These are phyloP conservation scores for Polietes domitor DNA, from an alignment of 2,888 invertebrate species.

Conservation along the genomic window DNA sequence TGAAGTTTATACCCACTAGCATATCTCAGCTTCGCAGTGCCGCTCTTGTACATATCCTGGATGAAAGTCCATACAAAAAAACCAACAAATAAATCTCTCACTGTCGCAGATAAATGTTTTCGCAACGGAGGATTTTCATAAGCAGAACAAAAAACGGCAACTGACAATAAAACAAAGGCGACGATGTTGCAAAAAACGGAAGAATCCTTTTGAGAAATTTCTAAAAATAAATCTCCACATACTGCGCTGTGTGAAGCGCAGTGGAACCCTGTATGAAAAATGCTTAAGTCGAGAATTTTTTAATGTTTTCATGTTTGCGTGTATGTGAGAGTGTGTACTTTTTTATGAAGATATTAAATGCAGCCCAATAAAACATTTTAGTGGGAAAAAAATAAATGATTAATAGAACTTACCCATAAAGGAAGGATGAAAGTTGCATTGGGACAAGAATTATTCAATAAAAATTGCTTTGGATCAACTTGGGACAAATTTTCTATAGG, in stretches of 20 bases:
- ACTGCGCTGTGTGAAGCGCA: background rate
- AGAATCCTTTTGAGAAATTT: slow-evolving; percentile 15
- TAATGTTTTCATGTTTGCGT: background rate
- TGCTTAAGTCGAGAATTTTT: slow-evolving; percentile 11
- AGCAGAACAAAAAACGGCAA: background rate
- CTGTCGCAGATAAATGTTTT: slow-evolving; percentile 57
- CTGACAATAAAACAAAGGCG: background rate
- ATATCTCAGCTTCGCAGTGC: background rate
- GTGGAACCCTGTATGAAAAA: slow-evolving; percentile 6
- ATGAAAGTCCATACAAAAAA: background rate
- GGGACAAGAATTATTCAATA: too few relatives aligned
- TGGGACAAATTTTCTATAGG: too few relatives aligned
- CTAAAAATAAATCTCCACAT: slow-evolving; percentile 22
- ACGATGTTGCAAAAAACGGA: slow-evolving; percentile 5
- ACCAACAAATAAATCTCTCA: slow-evolving; percentile 49
- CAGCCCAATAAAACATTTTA: background rate
- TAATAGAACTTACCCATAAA: too few relatives aligned
- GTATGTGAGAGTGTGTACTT: background rate
- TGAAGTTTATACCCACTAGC: background rate
- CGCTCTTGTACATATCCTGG: background rate
- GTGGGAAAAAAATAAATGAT: background rate
- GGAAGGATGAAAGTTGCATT: too few relatives aligned
- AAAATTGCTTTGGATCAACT: too few relatives aligned
- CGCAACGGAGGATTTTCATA: background rate
- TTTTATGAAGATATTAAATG: background rate